Conservation (phyloP, 2,113 vertebrate species). For the Prinia subflava region DNA sequence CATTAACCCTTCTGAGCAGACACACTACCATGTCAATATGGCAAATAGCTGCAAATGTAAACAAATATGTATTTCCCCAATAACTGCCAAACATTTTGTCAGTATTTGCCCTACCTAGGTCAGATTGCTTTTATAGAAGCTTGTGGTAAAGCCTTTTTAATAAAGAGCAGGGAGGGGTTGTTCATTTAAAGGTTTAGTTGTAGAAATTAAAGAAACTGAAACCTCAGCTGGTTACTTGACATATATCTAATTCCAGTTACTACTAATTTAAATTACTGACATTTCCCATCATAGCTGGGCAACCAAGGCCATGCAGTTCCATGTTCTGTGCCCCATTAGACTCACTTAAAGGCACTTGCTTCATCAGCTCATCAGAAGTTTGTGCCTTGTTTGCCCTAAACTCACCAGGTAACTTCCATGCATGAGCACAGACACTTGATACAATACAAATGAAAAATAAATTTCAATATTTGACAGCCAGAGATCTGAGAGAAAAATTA, state of each 20-base stretch:
- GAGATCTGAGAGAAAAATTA: neutral
- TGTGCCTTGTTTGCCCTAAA: neutral
- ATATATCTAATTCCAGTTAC: neutral
- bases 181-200: neutral
- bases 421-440: neutral
- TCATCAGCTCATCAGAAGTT: neutral
- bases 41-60: neutral
- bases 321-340: neutral
- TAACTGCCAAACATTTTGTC: neutral
- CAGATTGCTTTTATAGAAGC: neutral
- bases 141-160: neutral
- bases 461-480: neutral
- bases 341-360: neutral
- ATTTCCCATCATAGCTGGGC: neutral
- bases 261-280: neutral
- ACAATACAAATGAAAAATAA: neutral
- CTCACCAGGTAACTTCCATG: neutral
- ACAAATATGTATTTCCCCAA: neutral
- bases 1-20: neutral
- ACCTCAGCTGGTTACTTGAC: neutral
- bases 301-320: neutral
- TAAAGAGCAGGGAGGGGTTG: rapidly evolving
- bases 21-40: neutral
- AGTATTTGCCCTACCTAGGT: neutral
- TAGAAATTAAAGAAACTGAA: neutral